Evolutionary conservation across 2,797 vertebrate species (phyloP), one percentile per base, ranked within the genome.

Genomic region (Pipistrellus nathusii): DNA sequence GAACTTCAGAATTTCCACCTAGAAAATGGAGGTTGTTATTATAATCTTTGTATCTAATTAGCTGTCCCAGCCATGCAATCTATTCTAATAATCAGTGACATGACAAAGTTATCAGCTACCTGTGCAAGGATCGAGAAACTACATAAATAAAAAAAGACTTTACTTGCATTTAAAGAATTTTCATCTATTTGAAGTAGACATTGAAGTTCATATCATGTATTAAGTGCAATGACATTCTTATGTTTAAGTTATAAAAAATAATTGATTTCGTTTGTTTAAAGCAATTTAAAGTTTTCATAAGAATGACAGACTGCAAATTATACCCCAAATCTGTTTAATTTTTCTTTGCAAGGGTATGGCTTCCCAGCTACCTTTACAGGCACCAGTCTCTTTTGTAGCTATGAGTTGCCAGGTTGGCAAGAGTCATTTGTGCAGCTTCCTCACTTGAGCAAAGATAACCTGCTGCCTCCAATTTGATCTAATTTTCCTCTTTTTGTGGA

Each of bases 11-110:
- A 44, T 18, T 6, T 15, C 25, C 9, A 51, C 82, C 6, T 62
- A 25, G 69, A 69, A 84, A 91, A 69, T 38, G 21, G 30, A 83
- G 5, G 12, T 46, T 75, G 20, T 62, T 62, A 62, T 41, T 84
- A 77, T 71, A 27, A 93, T 94, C 25, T 86, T 8, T 80, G 25
- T 88, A 72, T 55, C 71, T 89, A 76, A 88, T 72, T 85, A 73
- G 25, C 20, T 68, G 30, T 85, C 35, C 83, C 18, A 90, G 38
- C 6, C 62, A 75, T 71, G 41, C 8, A 78, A n/a, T 32, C 51
- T 62, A 90, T 57, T 78, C 14, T 62, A 66, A 35, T 85, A 73
- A 13, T 55, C 30, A 68, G 55, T 90, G 75, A 55, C 27, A 82
- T 12, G 21, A 82, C 4, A 21, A 93, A 86, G 7, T 71, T n/a